phyloP scores from a whole-genome alignment of 2,888 invertebrate species.

The Margaritifera margaritifera region DNA sequence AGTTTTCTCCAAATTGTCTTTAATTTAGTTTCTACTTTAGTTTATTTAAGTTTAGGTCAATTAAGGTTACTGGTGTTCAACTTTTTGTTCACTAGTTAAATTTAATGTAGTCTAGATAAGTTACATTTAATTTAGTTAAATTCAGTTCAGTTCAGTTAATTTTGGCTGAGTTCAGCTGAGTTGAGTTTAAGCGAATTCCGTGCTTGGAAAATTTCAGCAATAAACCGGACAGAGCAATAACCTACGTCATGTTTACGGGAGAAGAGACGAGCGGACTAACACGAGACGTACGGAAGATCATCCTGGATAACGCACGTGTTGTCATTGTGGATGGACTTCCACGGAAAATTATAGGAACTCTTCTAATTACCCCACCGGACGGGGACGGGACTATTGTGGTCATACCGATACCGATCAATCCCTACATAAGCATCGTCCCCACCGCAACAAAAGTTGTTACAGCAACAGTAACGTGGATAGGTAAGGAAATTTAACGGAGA shows the following conservation, averaged over 20 bases:
- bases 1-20: no score
- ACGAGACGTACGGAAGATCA: conserved; percentile 31
- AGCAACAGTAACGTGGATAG: conserved; percentile 7
- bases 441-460: conserved; percentile 20
- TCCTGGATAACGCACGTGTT: conserved; percentile 36
- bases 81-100: no score
- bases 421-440: conserved; percentile 26
- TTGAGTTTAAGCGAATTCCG: no score
- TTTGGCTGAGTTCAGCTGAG: no score
- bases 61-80: no score
- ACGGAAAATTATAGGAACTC: conserved; percentile 44
- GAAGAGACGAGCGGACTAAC: conserved; percentile 30
- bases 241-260: conserved; percentile 42
- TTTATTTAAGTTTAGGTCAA: no score
- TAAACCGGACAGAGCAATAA: conserved; percentile 32
- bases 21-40: no score
- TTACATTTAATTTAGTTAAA: no score
- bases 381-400: conserved; percentile 31
- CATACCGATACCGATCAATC: conserved; percentile 34
- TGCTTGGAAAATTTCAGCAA: conserved; percentile 6
- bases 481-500: neutral
- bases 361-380: conserved; percentile 38
- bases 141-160: no score
- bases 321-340: conserved; percentile 33
- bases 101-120: no score